Conservation (phyloP, 1,140 invertebrate genomes). For the Chrysoperla carnea region DNA sequence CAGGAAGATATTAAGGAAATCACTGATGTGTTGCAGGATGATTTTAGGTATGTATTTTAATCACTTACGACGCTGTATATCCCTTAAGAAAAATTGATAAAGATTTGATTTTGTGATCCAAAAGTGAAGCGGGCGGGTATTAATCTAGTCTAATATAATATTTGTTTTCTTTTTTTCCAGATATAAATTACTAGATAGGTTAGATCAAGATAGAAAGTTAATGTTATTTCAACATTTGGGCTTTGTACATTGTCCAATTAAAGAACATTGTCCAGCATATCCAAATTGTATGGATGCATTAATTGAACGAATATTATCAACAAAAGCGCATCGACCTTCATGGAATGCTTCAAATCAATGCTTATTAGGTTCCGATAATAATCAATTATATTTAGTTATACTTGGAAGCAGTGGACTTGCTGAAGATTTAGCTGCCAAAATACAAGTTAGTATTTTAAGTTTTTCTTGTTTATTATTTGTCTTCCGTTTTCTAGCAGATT, state of each 20-base stretch:
- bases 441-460: conserved; percentile 35
- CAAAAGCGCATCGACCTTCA: conserved; percentile 47
- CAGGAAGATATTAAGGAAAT: conserved; percentile 90
- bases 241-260: conserved; percentile 87
- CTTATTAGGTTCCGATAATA: conserved; percentile 44
- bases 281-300: conserved; percentile 77
- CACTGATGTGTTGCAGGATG: conserved; percentile 77
- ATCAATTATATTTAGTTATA: conserved; percentile 54
- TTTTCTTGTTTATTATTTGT: conserved; percentile 2
- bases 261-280: conserved; percentile 84
- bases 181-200: conserved; percentile 79
- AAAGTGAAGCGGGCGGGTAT: too few relatives aligned
- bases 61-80: neutral
- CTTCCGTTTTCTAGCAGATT: too few relatives aligned
- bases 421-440: conserved; percentile 59
- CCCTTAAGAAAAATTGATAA: neutral
- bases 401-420: conserved; percentile 61
- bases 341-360: conserved; percentile 50
- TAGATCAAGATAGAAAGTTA: conserved; percentile 86
- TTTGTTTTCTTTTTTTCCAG: conserved; percentile 26
- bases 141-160: too few relatives aligned
- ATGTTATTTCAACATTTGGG: conserved; percentile 90
- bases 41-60: conserved; percentile 49
- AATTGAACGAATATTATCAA: conserved; percentile 57
- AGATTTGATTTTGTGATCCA: too few relatives aligned